phyloP scores from a whole-genome alignment of 2,888 invertebrate genomes.

The Thereva nobilitata region DNA sequence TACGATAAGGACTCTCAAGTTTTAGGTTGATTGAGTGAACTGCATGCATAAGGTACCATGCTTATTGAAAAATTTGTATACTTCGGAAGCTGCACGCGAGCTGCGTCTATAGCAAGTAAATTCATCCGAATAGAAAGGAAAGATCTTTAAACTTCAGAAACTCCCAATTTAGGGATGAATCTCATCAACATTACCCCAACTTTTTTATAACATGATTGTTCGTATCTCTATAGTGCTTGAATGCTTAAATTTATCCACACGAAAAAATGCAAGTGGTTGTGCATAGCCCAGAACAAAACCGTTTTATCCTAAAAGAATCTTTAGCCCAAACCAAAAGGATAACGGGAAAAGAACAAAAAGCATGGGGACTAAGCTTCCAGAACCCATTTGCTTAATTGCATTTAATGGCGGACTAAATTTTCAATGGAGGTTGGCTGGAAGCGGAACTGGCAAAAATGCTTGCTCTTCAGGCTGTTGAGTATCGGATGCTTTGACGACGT shows the following conservation, averaged over 20 bases:
- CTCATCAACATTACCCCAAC: too few relatives aligned
- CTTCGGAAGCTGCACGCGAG: too few relatives aligned
- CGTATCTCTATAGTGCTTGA: too few relatives aligned
- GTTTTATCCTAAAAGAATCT: constrained; percentile 28
- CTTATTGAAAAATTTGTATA: too few relatives aligned
- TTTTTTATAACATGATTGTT: too few relatives aligned
- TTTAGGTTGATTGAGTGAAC: too few relatives aligned
- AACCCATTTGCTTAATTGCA: constrained; percentile 42
- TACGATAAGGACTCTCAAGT: too few relatives aligned
- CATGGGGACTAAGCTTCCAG: constrained; percentile 30
- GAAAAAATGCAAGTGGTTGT: constrained; percentile 30
- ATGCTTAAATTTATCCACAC: constrained; percentile 12
- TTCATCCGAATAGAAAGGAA: too few relatives aligned
- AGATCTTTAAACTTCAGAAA: too few relatives aligned
- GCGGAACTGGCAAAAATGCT: constrained; percentile 5
- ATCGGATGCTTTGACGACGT: constrained; percentile 18
- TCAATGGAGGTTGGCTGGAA: constrained; percentile 23
- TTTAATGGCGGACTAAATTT: constrained; percentile 41
- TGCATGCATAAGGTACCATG: too few relatives aligned
- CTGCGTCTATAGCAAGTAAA: too few relatives aligned
- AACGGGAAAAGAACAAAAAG: constrained; percentile 17
- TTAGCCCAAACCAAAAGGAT: constrained; percentile 2
- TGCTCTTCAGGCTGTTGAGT: background rate
- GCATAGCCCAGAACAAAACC: constrained; percentile 25
- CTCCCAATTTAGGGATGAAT: too few relatives aligned